Base-by-base conservation (phyloP, 2,888 invertebrate species). In the Mythimna pallens region DNA sequence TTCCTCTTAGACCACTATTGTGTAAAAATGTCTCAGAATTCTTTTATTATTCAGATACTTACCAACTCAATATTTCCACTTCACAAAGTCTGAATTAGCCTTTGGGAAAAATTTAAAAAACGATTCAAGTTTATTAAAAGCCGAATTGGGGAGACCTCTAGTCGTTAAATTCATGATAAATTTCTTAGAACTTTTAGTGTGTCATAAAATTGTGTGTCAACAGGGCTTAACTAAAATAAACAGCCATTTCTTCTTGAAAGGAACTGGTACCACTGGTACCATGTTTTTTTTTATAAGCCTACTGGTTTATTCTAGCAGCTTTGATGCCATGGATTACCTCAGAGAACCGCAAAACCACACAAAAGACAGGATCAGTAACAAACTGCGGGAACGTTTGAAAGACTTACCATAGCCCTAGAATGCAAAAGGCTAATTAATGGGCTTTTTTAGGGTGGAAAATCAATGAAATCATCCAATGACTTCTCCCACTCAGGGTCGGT, bases 21-120 rank as follows among this genome's bases (percentile, higher is more conserved):
- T 80, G 69, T 73, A 65, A 85, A 77, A 80, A 78, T 64, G 57
- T 77, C 81, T 62, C 62, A 66, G 70, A 72, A 59, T 78, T 77
- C 70, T 73, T 83, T 82, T 70, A 83, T 83, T 82, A 85, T 76
- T 85, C 76, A 81, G 73, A 78, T 79, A 79, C 81, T 84, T 83
- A 75, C 59, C 73, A 78, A 85, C 84, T 82, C 75, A 78, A 84
- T 84, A 84, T 84, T 84, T 81, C 73, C 72, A 81, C 82, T 79
- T 65, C 64, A 72, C 70, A 70, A 77, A 85, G 62, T 77, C 82
- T 68, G 79, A 84, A 84, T 83, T 80, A 80, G 78, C 73, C 83
- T 77, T 82, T 70, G 74, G 75, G 76, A 70, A 65, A 68, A 72
- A 69, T 75, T 76, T 40, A 47, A 72, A 61, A 76, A 78, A 80